A percentile compares a stretch with the other conserved stretches of the same genome.
phyloP scores from a whole-genome alignment of 1,140 invertebrate genomes.

The Listronotus oregonensis region DNA sequence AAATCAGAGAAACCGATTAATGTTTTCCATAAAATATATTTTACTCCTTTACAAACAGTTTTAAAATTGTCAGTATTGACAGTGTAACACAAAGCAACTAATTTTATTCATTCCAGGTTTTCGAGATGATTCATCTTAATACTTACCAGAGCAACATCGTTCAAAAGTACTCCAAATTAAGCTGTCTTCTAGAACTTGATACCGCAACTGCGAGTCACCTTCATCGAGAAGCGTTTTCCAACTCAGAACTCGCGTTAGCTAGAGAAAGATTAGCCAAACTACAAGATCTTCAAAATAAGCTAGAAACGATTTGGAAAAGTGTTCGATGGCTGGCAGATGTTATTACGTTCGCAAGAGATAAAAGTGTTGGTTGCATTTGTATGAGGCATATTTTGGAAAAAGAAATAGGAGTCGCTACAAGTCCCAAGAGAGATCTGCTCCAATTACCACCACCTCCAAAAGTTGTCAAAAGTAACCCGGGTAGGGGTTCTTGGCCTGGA shows the following conservation, averaged over 20 bases:
- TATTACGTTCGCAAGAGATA: constrained; percentile 88
- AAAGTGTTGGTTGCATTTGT: constrained; percentile 54
- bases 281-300: constrained; percentile 78
- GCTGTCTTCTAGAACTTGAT: constrained; percentile 91
- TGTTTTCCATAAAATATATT: too few relatives aligned
- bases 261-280: constrained; percentile 82
- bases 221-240: constrained; percentile 92
- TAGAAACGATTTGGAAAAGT: constrained; percentile 88
- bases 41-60: too few relatives aligned
- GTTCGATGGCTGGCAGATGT: constrained; percentile 95
- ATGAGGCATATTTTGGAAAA: constrained; percentile 58
- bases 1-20: too few relatives aligned
- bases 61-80: too few relatives aligned
- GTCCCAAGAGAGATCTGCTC: constrained; percentile 59
- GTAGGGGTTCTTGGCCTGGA: constrained; percentile 81
- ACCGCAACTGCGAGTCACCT: constrained; percentile 88
- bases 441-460: constrained; percentile 76
- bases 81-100: too few relatives aligned
- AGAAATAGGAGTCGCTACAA: constrained; percentile 54
- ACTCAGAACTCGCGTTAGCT: constrained; percentile 80
- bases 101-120: too few relatives aligned
- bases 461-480: constrained; percentile 74
- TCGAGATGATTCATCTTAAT: constrained; percentile 91
- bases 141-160: constrained; percentile 90
- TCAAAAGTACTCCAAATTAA: constrained; percentile 85